These are phyloP conservation scores for Limnothrissa miodon DNA, from an alignment of 2,113 vertebrate species.

Conservation along the genomic window DNA sequence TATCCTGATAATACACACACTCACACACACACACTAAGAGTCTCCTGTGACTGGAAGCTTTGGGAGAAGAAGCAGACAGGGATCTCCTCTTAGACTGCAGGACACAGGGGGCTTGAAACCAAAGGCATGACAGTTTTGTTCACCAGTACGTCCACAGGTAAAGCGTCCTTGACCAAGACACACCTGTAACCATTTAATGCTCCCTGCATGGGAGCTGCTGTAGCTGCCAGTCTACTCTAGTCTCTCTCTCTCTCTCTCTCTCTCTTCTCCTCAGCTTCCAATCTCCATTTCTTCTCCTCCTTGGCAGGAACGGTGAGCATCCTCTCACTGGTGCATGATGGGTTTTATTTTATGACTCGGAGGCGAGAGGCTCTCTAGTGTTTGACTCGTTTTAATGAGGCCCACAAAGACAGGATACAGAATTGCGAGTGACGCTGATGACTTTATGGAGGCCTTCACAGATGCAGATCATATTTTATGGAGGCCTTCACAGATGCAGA, in stretches of 20 bases:
- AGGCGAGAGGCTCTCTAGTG: not conserved
- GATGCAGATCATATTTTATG: not conserved
- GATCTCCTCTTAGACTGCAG: not conserved
- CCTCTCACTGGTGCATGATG: not conserved
- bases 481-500: not conserved
- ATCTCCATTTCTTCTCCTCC: not conserved
- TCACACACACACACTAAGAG: not conserved
- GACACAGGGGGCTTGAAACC: too few species aligned
- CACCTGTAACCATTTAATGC: too few species aligned
- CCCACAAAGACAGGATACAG: not conserved
- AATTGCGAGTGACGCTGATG: not conserved
- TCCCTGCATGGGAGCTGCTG: too few species aligned
- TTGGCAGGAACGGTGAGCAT: not conserved
- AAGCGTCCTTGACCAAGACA: too few species aligned
- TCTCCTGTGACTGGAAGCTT: not conserved
- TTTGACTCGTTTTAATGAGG: not conserved
- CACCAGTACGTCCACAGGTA: too few species aligned
- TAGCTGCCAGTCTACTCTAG: too few species aligned
- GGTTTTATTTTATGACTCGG: not conserved
- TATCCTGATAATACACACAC: not conserved
- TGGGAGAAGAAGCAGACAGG: not conserved
- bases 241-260: not conserved
- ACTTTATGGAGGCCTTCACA: not conserved
- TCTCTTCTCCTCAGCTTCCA: not conserved
- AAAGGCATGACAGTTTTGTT: too few species aligned